Evolutionary conservation across 2,797 vertebrate genomes (phyloP), one percentile per base, ranked within the genome.

Genomic region (Acanthis flammea): DNA sequence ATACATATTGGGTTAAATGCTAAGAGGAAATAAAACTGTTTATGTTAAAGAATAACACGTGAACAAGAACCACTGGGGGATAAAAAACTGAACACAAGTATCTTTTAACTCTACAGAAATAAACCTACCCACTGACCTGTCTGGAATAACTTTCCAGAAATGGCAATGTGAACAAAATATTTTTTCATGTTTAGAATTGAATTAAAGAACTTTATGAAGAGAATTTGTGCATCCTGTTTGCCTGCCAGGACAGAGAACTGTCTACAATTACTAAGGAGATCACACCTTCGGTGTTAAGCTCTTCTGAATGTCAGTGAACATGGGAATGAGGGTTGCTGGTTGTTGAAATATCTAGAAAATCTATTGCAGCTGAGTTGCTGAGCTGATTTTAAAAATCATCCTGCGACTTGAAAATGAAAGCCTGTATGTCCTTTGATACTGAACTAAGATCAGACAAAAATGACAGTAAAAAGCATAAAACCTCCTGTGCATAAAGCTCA

Each of bases 381-480:
- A 66, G n/a, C 30, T 76, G 42, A 63, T 74, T 48, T 60, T 24
- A 55, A 76, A 83, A 67, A 33, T 4, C 14, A 75, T 6, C 6
- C 44, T 63, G 24, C 23, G 85, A 71, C 79, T 63, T 71, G n/a
- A 87, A 94, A 92, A 82, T 62, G 55, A 94, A 88, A 90, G 19
- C 7, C 27, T 76, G 8, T 31, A 51, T 70, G 19, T 45, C 47
- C 78, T 66, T 79, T 58, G 45, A 48, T 63, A n/a, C 37, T 45
- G 41, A 91, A 71, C 19, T 63, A 80, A 86, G 27, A 80, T 90
- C 68, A 77, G 67, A 73, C 23, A 89, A 91, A 92, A 83, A 62
- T 27, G 5, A 71, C 44, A 70, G 11, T 57, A 80, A 63, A 81
- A 89, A 60, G 3, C 33, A 73, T 25, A 76, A 96, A 92, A 60